Percentiles rank a stretch among this genome's conserved stretches.
Conservation (phyloP, 2,797 vertebrate genomes). For the Lepilemur ruficaudatus region DNA sequence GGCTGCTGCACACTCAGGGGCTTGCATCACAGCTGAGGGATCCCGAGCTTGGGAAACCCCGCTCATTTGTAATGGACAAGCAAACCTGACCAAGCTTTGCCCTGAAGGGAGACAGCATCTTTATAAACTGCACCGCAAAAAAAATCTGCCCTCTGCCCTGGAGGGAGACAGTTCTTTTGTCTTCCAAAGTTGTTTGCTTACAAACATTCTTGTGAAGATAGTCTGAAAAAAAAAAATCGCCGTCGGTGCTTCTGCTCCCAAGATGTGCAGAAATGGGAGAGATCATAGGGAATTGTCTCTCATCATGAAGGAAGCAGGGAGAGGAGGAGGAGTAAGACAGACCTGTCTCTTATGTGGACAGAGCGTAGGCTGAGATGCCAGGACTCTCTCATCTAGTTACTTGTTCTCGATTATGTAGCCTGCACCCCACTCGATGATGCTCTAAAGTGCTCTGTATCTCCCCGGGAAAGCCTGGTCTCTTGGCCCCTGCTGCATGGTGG, state of each 20-base stretch:
- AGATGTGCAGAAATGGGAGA: neutral
- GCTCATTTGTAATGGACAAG: no score
- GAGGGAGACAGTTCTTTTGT: neutral
- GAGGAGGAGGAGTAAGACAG: neutral
- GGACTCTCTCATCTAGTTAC: no score
- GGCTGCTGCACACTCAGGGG: neutral
- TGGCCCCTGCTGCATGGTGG: neutral
- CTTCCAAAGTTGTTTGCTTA: neutral
- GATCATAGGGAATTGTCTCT: neutral
- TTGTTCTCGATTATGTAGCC: neutral
- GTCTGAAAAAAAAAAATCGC: neutral
- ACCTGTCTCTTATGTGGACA: neutral
- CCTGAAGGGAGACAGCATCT: neutral
- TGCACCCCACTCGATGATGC: neutral
- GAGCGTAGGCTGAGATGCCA: neutral
- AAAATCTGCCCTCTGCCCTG: neutral
- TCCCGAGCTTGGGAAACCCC: neutral
- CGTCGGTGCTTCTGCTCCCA: neutral
- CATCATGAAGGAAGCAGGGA: neutral
- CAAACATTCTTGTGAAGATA: neutral
- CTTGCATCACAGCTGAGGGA: neutral
- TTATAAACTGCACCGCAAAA: neutral
- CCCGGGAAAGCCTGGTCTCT: neutral
- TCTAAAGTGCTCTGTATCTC: neutral
- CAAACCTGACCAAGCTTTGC: neutral